phyloP scores from a whole-genome alignment of 1,140 invertebrate genomes.

The Oscheius sp. region DNA sequence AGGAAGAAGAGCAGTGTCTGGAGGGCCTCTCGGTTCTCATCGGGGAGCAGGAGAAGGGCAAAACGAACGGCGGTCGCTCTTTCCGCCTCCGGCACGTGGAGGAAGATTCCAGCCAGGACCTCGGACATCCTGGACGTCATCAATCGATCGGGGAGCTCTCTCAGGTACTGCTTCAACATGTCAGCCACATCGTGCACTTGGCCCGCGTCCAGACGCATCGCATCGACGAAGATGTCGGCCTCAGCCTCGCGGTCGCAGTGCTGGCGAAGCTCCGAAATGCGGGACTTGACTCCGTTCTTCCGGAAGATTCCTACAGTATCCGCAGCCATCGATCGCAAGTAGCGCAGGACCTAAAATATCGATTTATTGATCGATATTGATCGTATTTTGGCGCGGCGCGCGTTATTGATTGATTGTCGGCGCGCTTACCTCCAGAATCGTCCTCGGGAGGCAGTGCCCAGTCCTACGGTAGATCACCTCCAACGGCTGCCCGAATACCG shows the following conservation, averaged over 20 bases:
- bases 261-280: constrained; percentile 22
- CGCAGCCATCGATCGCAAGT: constrained; percentile 20
- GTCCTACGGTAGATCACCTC: constrained; percentile 18
- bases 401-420: not conserved
- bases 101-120: constrained; percentile 23
- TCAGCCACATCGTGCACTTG: constrained; percentile 38
- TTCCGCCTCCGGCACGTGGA: constrained; percentile 31
- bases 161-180: constrained; percentile 34
- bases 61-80: constrained; percentile 16
- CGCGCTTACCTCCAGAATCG: constrained; percentile 23
- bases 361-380: no score
- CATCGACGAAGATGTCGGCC: constrained; percentile 27
- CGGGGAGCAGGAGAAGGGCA: constrained; percentile 30
- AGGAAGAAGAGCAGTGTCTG: constrained; percentile 35
- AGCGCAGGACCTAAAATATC: constrained; percentile 10
- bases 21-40: constrained; percentile 35
- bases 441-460: constrained; percentile 22
- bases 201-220: constrained; percentile 7
- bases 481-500: constrained; percentile 23
- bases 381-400: not conserved
- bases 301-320: constrained; percentile 39
- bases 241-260: constrained; percentile 27
- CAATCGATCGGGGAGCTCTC: constrained; percentile 33
- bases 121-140: constrained; percentile 30
- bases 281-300: constrained; percentile 36